These are phyloP conservation scores for Etheostoma cragini DNA, from an alignment of 2,113 vertebrate species.

Conservation along the genomic window DNA sequence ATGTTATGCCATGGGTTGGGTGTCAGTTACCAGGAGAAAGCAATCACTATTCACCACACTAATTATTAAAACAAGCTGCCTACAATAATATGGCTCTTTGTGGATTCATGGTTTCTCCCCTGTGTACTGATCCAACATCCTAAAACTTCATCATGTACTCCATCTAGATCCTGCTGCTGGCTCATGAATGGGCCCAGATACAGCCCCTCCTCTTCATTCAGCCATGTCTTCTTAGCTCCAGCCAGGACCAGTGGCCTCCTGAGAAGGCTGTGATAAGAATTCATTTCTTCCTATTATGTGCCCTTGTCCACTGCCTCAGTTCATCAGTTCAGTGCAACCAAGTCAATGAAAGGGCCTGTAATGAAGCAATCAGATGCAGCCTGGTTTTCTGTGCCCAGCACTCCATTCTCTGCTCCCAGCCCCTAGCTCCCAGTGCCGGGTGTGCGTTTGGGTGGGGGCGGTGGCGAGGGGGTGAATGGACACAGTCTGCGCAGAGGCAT, in stretches of 20 bases:
- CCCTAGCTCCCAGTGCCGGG: slow-evolving; percentile 72
- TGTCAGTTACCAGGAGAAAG: slow-evolving; percentile 75
- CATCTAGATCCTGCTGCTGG: slow-evolving; percentile 53
- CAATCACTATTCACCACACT: slow-evolving; percentile 77
- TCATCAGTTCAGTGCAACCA: slow-evolving; percentile 88
- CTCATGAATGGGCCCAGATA: slow-evolving; percentile 54
- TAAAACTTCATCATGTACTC: slow-evolving; percentile 66
- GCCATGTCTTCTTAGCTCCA: slow-evolving; percentile 72
- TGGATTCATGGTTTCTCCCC: slow-evolving; percentile 63
- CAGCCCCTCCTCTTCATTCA: slow-evolving; percentile 54
- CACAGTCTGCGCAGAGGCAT: slow-evolving; percentile 72
- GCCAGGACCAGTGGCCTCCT: slow-evolving; percentile 79
- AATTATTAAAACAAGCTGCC: slow-evolving; percentile 77
- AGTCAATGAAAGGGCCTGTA: slow-evolving; percentile 92
- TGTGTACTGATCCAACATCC: slow-evolving; percentile 66
- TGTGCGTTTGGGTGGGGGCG: slow-evolving; percentile 44
- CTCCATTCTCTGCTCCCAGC: slow-evolving; percentile 74
- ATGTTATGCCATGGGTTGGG: slow-evolving; percentile 66
- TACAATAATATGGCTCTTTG: slow-evolving; percentile 67
- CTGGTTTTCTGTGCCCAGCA: slow-evolving; percentile 79
- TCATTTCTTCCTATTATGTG: slow-evolving; percentile 92
- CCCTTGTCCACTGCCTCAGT: slow-evolving; percentile 92
- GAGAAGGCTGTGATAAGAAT: slow-evolving; percentile 92
- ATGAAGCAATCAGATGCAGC: slow-evolving; percentile 90
- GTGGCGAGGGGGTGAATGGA: slow-evolving; percentile 48